Percentiles rank a stretch among this genome's conserved stretches.
phyloP scores from a whole-genome alignment of 2,113 vertebrate genomes.

The Gorsachius goisagi region DNA sequence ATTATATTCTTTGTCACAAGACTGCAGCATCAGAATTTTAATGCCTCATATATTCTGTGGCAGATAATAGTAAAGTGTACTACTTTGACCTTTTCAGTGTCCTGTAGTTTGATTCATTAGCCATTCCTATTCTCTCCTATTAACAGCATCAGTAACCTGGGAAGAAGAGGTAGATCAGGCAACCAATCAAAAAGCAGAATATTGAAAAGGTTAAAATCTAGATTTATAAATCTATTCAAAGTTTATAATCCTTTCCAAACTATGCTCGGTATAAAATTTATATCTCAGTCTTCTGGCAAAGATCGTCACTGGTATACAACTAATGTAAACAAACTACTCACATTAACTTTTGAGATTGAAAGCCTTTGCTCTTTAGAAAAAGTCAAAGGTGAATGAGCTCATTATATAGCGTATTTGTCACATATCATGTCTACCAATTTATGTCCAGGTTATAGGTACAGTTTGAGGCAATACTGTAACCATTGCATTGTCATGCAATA shows the following conservation, averaged over 20 bases:
- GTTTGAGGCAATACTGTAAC: background rate
- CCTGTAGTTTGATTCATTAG: conserved; percentile 69
- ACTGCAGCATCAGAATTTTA: conserved; percentile 66
- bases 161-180: conserved; percentile 7
- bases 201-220: conserved; percentile 65
- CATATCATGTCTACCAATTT: background rate
- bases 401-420: background rate
- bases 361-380: background rate
- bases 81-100: conserved; percentile 70
- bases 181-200: conserved; percentile 63
- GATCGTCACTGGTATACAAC: conserved; percentile 2
- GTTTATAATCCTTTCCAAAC: conserved; percentile 60
- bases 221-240: conserved; percentile 52
- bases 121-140: conserved; percentile 48
- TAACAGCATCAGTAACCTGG: conserved; percentile 57
- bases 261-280: conserved; percentile 24
- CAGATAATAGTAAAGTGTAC: conserved; percentile 67
- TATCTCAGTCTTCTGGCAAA: conserved; percentile 7
- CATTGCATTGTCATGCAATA: background rate
- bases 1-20: conserved; percentile 73
- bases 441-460: background rate
- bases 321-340: conserved; percentile 30
- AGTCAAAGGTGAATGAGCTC: background rate
- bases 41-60: conserved; percentile 66
- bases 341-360: background rate